These are phyloP conservation scores for Cyrtorhinus lividipennis DNA, from an alignment of 1,140 invertebrate species.

Conservation along the genomic window DNA sequence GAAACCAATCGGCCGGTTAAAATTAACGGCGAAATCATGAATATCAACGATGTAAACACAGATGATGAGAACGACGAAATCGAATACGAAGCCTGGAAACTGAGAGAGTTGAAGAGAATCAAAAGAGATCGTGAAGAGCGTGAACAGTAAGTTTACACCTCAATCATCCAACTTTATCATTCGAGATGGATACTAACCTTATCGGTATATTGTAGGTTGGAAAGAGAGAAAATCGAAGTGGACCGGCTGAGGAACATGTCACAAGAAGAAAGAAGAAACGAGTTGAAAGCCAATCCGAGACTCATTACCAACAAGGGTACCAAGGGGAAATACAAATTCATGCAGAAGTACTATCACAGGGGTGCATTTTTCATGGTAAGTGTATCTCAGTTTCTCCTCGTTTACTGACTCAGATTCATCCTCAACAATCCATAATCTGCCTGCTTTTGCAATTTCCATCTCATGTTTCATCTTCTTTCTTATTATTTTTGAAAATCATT, in stretches of 20 bases:
- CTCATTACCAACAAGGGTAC: constrained; percentile 82
- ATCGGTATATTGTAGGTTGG: constrained; percentile 40
- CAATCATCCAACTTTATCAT: not conserved
- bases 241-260: constrained; percentile 87
- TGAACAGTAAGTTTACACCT: constrained; percentile 54
- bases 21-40: constrained; percentile 43
- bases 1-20: constrained; percentile 40
- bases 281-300: constrained; percentile 86
- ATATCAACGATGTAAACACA: constrained; percentile 79
- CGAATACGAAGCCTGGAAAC: constrained; percentile 96
- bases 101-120: constrained; percentile 87
- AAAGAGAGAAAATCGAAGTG: constrained; percentile 79
- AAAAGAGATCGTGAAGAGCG: constrained; percentile 91
- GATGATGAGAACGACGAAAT: constrained; percentile 98
- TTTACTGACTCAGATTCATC: too few species aligned
- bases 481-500: too few species aligned
- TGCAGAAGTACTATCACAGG: constrained; percentile 99
- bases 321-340: constrained; percentile 98
- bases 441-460: too few species aligned
- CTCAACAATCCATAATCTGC: too few species aligned
- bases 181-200: not conserved
- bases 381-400: constrained; percentile 1
- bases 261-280: constrained; percentile 85
- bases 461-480: too few species aligned
- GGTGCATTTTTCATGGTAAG: constrained; percentile 86